Evolutionary conservation across 1,140 invertebrate genomes (phyloP), one percentile per base, ranked within the genome.

Genomic region (Euschistus heros): DNA sequence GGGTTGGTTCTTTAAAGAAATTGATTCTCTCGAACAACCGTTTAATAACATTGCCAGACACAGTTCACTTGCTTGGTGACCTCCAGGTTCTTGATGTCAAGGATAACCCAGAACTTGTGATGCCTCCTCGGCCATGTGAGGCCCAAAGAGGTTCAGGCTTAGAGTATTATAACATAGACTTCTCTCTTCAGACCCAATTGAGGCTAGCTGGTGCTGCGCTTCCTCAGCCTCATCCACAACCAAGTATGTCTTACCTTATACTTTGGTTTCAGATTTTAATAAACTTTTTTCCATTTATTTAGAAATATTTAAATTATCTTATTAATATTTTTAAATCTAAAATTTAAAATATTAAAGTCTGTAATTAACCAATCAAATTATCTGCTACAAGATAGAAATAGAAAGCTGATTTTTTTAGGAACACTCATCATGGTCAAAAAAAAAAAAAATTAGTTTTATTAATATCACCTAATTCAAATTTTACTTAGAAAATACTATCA

Each of bases 151-250:
- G 89, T 4, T 82, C 86, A n/a, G 91, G 91, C 2, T 80, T 92
- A 17, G 88, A 97, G 74, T 99, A 92, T 79, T 99, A 99, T 76
- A 99, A 99, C 71, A 97, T 99, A 64, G 97, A 99, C 77, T 99
- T 99, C 79, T 97, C 94, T 0, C 80, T 99, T 26, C 92, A 94
- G 79, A 91, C 91, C 73, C 95, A 99, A 73, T 74, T 98, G 26
- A 80, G 92, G 66, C 75, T 97, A 65, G 96, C 95, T 59, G 96
- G 95, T 1, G 94, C 94, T 14, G 86, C 86, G 62, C 84, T 92
- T 24, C 84, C 89, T 18, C 81, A 84, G 42, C 84, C 89, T 26
- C 78, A 81, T 62, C 83, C 86, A 57, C 77, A 82, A 8, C 80
- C 80, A 62, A 81, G 85, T 86, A 74, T 75, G 78, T 78, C 66